These are phyloP conservation scores for Cryptomyrus ogoouensis DNA, from an alignment of 2,113 vertebrate genomes.

Conservation along the genomic window DNA sequence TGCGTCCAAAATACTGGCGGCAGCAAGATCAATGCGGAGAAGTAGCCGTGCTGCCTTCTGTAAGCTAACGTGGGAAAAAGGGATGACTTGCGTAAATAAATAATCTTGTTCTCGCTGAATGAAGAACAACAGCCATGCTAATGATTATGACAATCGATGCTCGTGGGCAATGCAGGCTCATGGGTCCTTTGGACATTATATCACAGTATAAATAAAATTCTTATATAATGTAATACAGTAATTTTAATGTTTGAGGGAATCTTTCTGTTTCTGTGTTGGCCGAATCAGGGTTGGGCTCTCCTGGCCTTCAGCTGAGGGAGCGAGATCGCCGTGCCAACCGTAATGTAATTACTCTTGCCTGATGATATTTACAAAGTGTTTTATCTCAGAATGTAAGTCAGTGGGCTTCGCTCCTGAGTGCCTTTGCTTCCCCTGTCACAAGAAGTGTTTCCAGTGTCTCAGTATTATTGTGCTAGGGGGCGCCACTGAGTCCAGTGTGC, in stretches of 20 bases:
- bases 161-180: conserved; percentile 29
- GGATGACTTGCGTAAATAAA: conserved; percentile 23
- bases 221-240: conserved; percentile 51
- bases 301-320: conserved; percentile 26
- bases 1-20: background rate
- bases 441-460: conserved; percentile 41
- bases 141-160: conserved; percentile 74
- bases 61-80: background rate
- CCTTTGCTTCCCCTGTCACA: conserved; percentile 56
- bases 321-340: conserved; percentile 63
- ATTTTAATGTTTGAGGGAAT: background rate
- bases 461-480: conserved; percentile 77
- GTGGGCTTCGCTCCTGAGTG: conserved; percentile 42
- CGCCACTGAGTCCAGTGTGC: conserved; percentile 50
- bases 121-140: conserved; percentile 48
- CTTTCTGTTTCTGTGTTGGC: background rate
- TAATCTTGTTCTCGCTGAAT: conserved; percentile 17
- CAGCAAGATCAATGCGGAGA: background rate
- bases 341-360: conserved; percentile 71
- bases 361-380: conserved; percentile 65
- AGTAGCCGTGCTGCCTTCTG: background rate
- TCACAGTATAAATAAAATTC: conserved; percentile 27
- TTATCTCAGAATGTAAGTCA: conserved; percentile 53
- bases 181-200: conserved; percentile 46
- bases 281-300: background rate